Conservation (phyloP, 2,113 vertebrate species). For the Syngnathus floridae region DNA sequence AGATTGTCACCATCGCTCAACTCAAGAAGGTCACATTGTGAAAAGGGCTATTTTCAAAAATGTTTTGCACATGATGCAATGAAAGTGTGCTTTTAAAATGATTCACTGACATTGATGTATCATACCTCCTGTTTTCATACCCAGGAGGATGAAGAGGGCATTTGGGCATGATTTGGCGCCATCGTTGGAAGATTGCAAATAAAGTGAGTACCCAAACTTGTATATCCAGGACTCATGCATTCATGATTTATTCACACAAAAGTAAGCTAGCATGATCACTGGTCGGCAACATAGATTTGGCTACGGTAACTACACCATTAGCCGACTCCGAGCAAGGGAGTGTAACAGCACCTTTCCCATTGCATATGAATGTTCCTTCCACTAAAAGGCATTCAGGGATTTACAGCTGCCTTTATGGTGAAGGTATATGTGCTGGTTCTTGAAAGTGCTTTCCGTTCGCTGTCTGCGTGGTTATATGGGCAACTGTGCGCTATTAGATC, state of each 20-base stretch:
- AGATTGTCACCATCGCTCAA: conserved; percentile 55
- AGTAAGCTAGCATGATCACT: conserved; percentile 36
- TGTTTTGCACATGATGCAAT: background rate
- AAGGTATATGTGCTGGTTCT: conserved; percentile 22
- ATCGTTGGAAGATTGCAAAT: conserved; percentile 74
- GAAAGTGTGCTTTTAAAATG: background rate
- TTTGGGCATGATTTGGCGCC: conserved; percentile 90
- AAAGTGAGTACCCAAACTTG: conserved; percentile 75
- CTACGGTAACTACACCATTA: conserved; percentile 53
- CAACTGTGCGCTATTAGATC: conserved; percentile 36
- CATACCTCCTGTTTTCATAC: conserved; percentile 52
- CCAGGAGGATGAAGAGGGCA: conserved; percentile 98
- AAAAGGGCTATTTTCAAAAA: background rate
- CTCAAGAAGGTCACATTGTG: background rate
- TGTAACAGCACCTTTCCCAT: conserved; percentile 47
- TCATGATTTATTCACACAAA: conserved; percentile 44
- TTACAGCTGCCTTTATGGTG: conserved; percentile 39
- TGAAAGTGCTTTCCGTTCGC: conserved; percentile 19
- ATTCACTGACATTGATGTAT: background rate
- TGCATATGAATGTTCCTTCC: conserved; percentile 40
- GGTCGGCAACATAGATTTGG: conserved; percentile 38
- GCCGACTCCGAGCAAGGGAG: conserved; percentile 39
- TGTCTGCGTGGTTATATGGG: conserved; percentile 28
- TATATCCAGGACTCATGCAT: conserved; percentile 15
- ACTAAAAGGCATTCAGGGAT: conserved; percentile 41